phyloP scores from a whole-genome alignment of 2,888 invertebrate species.

The Troilus luridus region DNA sequence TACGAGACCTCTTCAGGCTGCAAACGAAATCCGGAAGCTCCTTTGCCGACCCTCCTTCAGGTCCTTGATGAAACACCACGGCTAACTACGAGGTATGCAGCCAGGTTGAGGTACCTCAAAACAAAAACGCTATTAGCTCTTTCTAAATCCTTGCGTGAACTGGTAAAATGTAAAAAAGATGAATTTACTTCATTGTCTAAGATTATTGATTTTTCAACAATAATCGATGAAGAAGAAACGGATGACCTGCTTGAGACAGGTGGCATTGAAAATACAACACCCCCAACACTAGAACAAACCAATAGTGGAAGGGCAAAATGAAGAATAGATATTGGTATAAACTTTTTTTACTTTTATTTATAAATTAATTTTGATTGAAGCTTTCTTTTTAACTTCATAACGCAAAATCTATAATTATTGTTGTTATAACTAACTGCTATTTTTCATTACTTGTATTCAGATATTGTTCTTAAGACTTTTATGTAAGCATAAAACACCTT shows the following conservation, averaged over 20 bases:
- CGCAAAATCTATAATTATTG: too few species aligned
- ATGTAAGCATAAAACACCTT: too few species aligned
- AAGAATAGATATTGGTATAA: too few species aligned
- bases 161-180: not conserved
- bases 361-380: too few species aligned
- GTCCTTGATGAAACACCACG: not conserved
- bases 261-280: too few species aligned
- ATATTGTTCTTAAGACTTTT: too few species aligned
- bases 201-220: not conserved
- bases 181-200: not conserved
- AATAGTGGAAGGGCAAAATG: too few species aligned
- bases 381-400: too few species aligned
- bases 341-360: too few species aligned
- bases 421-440: too few species aligned
- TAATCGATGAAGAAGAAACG: not conserved
- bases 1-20: slow-evolving; percentile 11
- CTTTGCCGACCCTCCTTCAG: not conserved
- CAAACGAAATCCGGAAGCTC: not conserved
- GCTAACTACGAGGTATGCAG: not conserved
- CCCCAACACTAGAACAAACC: too few species aligned
- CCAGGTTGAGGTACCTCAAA: not conserved
- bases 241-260: not conserved
- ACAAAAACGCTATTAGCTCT: not conserved
- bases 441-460: too few species aligned
- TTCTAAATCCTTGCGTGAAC: not conserved